Evolutionary conservation across 2,888 invertebrate genomes (phyloP), one percentile per base, ranked within the genome.

Genomic region (Liodrosophila aerea): DNA sequence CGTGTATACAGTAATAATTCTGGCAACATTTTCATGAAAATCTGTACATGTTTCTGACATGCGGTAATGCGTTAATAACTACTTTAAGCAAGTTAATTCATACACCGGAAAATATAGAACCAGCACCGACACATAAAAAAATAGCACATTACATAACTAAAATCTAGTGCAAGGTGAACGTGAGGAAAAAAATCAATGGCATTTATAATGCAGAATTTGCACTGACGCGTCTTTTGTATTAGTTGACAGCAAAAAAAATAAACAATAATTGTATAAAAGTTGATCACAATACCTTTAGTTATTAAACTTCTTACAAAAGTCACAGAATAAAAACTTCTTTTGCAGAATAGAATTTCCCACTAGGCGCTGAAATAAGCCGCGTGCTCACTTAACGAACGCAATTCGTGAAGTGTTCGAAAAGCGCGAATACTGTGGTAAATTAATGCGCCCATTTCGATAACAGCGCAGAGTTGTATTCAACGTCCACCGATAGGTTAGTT

Each of bases 361-460:
- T 84, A 64, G 81, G 86, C 81, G 85, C 76, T 82, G 86, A 87
- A 82, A 66, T 78, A 76, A 74, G 76, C 86, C 89, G 87, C 88
- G 89, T 90, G 88, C 83, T 89, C 88, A 89, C 88, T 88, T 76
- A 72, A 87, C 89, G 87, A 89, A 87, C 85, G 87, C 76, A 84
- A 84, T 82, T 86, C 89, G 89, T 85, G 76, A 89, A 89, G 89
- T 89, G 88, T 54, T 68, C 53, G 73, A 22, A 58, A 68, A 73
- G 43, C 43, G 73, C 50, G 46, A 68, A 27, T 39, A 68, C 52
- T 65, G 36, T 50, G 54, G 18, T 30, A 54, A 54, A 51, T 44
- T 45, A 29, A 57, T 45, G 39, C n/a, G 33, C 22, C 22, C 4
- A 16, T 22, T 4, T 2, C 30, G 34, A 16, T 13, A 12, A 7